These are phyloP conservation scores for Sebastes cheni DNA, from an alignment of 2,797 vertebrate species.

Conservation along the genomic window DNA sequence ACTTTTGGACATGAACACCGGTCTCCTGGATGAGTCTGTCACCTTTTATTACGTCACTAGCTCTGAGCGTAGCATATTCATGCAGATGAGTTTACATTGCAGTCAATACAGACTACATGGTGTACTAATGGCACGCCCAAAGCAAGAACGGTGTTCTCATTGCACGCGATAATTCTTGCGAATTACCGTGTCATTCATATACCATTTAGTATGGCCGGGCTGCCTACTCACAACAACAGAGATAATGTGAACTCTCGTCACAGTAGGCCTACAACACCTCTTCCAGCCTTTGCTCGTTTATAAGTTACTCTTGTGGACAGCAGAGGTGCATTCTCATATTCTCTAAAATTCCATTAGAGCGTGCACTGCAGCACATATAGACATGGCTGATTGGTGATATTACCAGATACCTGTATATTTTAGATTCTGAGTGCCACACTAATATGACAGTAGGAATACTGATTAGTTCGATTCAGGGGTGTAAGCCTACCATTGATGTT, in stretches of 20 bases:
- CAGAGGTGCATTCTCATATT: constrained; percentile 12
- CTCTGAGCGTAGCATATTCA: too few species aligned
- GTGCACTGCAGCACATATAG: constrained; percentile 17
- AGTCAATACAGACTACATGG: too few species aligned
- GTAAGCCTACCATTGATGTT: constrained; percentile 71
- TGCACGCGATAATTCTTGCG: too few species aligned
- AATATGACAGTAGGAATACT: constrained; percentile 68
- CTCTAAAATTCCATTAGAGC: constrained; percentile 39
- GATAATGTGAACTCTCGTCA: constrained; percentile 26
- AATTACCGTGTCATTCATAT: too few species aligned
- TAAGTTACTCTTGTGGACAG: constrained; percentile 36
- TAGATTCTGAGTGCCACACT: constrained; percentile 60
- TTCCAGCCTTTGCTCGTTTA: constrained; percentile 11
- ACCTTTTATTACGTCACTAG: too few species aligned
- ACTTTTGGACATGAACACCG: too few species aligned
- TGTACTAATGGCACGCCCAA: too few species aligned
- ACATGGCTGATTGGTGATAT: constrained; percentile 50
- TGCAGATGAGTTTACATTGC: too few species aligned
- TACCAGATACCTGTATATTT: constrained; percentile 55
- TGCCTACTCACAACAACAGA: background rate
- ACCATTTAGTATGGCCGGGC: too few species aligned
- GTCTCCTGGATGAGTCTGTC: too few species aligned
- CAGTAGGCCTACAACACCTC: constrained; percentile 16
- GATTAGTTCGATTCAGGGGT: constrained; percentile 63
- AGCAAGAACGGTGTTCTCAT: too few species aligned